Evolutionary conservation across 1,140 invertebrate genomes (phyloP).

Genomic region (Musca domestica): DNA sequence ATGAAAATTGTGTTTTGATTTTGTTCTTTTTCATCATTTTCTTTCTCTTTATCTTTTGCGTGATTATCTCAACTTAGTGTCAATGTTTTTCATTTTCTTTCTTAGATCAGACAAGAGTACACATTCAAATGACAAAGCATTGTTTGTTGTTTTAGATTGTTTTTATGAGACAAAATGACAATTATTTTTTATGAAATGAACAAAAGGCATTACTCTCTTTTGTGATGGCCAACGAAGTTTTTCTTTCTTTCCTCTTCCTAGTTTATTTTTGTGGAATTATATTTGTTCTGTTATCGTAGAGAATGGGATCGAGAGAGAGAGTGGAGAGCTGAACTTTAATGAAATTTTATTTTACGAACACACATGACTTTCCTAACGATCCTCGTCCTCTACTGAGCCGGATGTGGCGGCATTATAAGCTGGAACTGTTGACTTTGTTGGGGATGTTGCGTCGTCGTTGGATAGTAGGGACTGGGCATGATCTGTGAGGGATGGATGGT

Average conservation of each 20-base stretch:
- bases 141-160: not conserved
- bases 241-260: not conserved
- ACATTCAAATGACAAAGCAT: not conserved
- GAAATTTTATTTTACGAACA: conserved; percentile 14
- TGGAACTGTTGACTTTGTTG: conserved; percentile 47
- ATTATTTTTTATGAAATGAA: no score
- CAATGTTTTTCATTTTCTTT: not conserved
- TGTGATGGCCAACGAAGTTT: no score
- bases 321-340: not conserved
- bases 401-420: conserved; percentile 49
- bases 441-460: conserved; percentile 47
- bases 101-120: conserved; percentile 10
- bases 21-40: conserved; percentile 12
- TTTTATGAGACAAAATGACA: conserved; percentile 7
- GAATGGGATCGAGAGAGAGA: not conserved
- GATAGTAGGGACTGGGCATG: conserved; percentile 44
- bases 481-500: conserved; percentile 56
- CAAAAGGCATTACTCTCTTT: no score
- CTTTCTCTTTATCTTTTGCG: conserved; percentile 13
- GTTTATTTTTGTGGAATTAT: conserved; percentile 12
- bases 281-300: conserved; percentile 5
- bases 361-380: conserved; percentile 14
- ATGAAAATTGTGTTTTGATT: conserved; percentile 7
- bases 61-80: conserved; percentile 14
- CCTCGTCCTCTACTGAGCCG: conserved; percentile 40